phyloP scores from a whole-genome alignment of 2,888 invertebrate species.

The Polyommatus iphigenia region DNA sequence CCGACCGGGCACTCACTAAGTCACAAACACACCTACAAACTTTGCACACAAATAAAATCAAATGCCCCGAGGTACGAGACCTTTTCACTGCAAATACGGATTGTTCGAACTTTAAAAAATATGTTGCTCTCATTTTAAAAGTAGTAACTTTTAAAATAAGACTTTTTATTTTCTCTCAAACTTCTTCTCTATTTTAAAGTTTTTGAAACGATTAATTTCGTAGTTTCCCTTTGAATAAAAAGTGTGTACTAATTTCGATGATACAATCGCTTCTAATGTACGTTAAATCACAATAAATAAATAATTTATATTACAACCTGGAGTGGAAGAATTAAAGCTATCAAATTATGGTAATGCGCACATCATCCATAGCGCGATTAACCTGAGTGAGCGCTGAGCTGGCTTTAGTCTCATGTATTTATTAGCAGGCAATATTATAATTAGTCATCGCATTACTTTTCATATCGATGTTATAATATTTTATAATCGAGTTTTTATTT shows the following conservation, averaged over 20 bases:
- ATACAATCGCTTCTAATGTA: neutral
- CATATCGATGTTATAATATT: neutral
- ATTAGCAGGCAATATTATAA: conserved; percentile 10
- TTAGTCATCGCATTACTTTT: neutral
- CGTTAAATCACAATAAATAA: no score
- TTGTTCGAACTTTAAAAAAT: conserved; percentile 31
- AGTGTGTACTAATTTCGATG: no score
- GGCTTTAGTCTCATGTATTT: neutral
- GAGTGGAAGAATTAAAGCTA: neutral
- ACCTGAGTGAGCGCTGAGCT: neutral
- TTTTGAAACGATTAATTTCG: neutral
- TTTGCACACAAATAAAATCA: conserved; percentile 36
- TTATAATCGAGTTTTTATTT: neutral
- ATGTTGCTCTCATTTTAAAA: neutral
- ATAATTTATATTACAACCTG: no score
- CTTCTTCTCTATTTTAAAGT: neutral
- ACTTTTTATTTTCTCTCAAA: neutral
- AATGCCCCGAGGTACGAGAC: conserved; percentile 16
- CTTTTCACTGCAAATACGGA: conserved; percentile 29
- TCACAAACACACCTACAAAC: conserved; percentile 34
- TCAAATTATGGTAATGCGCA: conserved; percentile 11
- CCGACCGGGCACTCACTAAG: conserved; percentile 35
- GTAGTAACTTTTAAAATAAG: neutral
- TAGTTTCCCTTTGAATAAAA: neutral
- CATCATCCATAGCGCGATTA: neutral